These are phyloP conservation scores for Pygmarrhopalites habei DNA, from an alignment of 1,140 invertebrate genomes.

Conservation along the genomic window DNA sequence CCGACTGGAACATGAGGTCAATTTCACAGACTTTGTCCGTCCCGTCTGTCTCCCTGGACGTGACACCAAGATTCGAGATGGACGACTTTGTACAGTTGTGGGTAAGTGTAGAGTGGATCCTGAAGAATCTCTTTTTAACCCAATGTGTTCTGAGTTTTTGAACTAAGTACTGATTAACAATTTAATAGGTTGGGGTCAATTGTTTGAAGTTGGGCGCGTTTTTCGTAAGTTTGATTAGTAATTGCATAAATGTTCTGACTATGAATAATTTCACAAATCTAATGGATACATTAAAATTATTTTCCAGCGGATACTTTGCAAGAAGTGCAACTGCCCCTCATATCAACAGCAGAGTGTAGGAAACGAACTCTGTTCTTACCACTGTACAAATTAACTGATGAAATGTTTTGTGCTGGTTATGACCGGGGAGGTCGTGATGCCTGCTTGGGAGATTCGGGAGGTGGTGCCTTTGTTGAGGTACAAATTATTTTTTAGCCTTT, in stretches of 20 bases:
- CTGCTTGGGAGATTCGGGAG: not conserved
- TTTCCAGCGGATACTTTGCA: constrained; percentile 70
- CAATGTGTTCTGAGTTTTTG: too few species aligned
- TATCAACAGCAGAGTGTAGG: constrained; percentile 71
- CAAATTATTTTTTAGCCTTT: too few species aligned
- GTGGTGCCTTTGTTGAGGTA: too few species aligned
- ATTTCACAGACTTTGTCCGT: constrained; percentile 65
- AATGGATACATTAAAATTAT: too few species aligned
- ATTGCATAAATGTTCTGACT: too few species aligned
- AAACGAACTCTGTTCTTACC: constrained; percentile 68
- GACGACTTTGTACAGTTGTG: constrained; percentile 64
- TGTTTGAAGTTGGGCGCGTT: constrained; percentile 68
- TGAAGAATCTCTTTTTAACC: too few species aligned
- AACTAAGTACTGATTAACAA: too few species aligned
- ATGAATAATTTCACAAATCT: too few species aligned
- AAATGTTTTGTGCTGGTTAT: constrained; percentile 85
- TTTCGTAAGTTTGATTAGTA: constrained; percentile 68
- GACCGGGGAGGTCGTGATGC: constrained; percentile 64
- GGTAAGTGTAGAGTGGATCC: too few species aligned
- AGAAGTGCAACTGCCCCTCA: constrained; percentile 74
- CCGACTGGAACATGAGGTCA: constrained; percentile 54
- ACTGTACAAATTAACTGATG: constrained; percentile 69
- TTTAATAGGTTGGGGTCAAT: constrained; percentile 72
- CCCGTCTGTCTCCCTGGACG: constrained; percentile 61
- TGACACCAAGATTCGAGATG: constrained; percentile 47